Conservation (phyloP, 2,888 invertebrate genomes). For the Sminthurides aquaticus region DNA sequence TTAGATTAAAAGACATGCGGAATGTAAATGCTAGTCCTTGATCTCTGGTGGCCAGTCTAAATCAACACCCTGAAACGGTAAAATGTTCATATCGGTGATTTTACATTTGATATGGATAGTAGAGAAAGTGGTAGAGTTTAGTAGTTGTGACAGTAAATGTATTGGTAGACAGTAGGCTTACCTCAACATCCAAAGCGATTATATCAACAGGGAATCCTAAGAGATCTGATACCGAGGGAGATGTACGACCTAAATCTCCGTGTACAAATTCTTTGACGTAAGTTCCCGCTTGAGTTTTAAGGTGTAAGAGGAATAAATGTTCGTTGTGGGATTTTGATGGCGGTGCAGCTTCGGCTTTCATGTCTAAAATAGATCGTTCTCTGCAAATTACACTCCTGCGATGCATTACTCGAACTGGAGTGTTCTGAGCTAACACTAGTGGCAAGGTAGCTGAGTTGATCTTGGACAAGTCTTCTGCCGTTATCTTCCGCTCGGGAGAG, state of each 20-base stretch:
- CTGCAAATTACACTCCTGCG: constrained; percentile 59
- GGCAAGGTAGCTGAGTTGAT: constrained; percentile 53
- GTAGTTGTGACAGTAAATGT: too few relatives aligned
- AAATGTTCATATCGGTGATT: background rate
- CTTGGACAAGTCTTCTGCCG: constrained; percentile 46
- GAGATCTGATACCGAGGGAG: constrained; percentile 65
- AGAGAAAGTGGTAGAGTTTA: background rate
- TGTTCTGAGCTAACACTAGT: constrained; percentile 67
- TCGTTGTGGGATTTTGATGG: constrained; percentile 22
- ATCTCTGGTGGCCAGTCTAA: constrained; percentile 61
- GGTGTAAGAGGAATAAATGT: constrained; percentile 55
- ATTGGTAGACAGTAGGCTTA: too few relatives aligned
- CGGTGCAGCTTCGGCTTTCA: constrained; percentile 54
- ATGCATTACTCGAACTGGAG: constrained; percentile 85
- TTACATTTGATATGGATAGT: background rate
- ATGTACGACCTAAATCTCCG: constrained; percentile 85
- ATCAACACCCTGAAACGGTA: constrained; percentile 52
- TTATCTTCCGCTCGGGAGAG: constrained; percentile 48
- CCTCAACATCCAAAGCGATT: constrained; percentile 79
- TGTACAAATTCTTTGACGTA: constrained; percentile 97
- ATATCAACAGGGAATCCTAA: constrained; percentile 71
- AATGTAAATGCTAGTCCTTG: too few relatives aligned
- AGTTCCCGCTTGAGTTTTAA: constrained; percentile 83
- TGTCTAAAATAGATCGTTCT: constrained; percentile 58
- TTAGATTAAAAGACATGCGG: too few relatives aligned